Evolutionary conservation across 2,113 vertebrate genomes (phyloP).

Genomic region (Nannospalax galili): DNA sequence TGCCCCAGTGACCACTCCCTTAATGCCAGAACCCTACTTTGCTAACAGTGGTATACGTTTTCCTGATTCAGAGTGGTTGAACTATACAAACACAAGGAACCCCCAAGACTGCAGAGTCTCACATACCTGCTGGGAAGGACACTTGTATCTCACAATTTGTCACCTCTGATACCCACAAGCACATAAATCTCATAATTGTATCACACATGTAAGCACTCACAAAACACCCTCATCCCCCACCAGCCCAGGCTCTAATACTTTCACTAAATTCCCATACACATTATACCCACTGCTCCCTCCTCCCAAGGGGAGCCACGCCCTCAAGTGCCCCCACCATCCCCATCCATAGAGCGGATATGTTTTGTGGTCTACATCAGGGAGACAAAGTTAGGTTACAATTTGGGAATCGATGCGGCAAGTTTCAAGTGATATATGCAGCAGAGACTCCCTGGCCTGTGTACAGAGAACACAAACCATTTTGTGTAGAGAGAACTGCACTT

Average conservation of each 20-base stretch:
- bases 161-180: rapidly evolving
- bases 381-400: background rate
- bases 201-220: rapidly evolving
- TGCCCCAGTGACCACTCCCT: too few relatives aligned
- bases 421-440: conserved; percentile 46
- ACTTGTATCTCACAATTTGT: rapidly evolving
- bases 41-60: rapidly evolving
- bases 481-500: conserved; percentile 29
- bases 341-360: rapidly evolving
- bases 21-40: background rate
- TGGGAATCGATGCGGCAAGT: background rate
- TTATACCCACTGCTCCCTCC: too few relatives aligned
- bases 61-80: background rate
- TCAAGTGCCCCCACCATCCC: rapidly evolving
- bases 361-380: background rate
- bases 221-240: rapidly evolving
- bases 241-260: background rate
- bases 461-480: conserved; percentile 66
- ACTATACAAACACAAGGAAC: background rate
- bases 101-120: background rate
- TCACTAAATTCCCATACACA: rapidly evolving
- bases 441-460: conserved; percentile 39
- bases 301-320: background rate
- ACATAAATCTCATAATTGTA: too few relatives aligned
- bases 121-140: background rate